phyloP scores from a whole-genome alignment of 2,113 vertebrate species.

The Oxyura jamaicensis region DNA sequence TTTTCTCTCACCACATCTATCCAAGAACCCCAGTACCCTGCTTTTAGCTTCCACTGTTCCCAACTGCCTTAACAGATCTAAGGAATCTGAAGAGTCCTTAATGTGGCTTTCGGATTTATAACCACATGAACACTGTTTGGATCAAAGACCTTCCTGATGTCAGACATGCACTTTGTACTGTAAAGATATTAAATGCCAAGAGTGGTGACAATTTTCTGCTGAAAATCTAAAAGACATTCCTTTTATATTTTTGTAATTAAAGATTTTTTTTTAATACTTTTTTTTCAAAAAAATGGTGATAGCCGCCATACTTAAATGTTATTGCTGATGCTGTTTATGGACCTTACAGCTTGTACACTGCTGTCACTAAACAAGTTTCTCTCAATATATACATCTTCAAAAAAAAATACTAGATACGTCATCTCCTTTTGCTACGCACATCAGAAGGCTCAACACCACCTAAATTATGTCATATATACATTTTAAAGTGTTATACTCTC shows the following conservation, averaged over 20 bases:
- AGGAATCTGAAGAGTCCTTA: neutral
- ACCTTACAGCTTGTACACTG: neutral
- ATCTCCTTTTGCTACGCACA: neutral
- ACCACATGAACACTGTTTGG: neutral
- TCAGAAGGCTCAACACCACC: neutral
- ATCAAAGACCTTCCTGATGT: neutral
- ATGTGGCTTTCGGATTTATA: neutral
- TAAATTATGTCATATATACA: neutral
- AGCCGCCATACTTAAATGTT: neutral
- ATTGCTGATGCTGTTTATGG: neutral
- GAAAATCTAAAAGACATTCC: fast-evolving
- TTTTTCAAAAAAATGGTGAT: fast-evolving
- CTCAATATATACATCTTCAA: neutral
- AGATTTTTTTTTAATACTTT: neutral
- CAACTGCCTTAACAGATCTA: neutral
- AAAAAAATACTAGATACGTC: neutral
- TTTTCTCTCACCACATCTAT: neutral
- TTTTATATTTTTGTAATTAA: neutral
- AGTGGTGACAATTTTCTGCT: neutral
- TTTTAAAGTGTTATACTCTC: neutral
- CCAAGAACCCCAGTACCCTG: neutral
- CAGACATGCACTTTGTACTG: neutral
- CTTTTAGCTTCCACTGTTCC: neutral
- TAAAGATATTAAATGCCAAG: neutral
- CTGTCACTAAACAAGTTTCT: neutral